Percentiles rank a stretch among this genome's conserved stretches.
Conservation (phyloP, 1,140 invertebrate genomes). For the Drosophila erecta region DNA sequence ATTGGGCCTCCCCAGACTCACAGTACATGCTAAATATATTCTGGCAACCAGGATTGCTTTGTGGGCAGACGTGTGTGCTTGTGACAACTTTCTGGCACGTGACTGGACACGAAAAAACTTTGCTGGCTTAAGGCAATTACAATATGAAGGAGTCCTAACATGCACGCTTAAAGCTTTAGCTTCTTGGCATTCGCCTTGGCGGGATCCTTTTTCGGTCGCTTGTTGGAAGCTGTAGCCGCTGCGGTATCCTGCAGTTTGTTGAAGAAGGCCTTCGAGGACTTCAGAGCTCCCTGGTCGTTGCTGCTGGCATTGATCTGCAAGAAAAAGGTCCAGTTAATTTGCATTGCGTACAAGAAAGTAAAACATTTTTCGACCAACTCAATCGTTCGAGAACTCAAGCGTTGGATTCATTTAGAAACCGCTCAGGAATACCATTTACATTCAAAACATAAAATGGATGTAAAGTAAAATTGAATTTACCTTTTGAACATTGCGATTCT, state of each 20-base stretch:
- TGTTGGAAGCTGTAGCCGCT: constrained; percentile 28
- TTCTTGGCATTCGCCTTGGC: constrained; percentile 66
- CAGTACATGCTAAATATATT: constrained; percentile 10
- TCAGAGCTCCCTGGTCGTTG: constrained; percentile 86
- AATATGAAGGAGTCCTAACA: constrained; percentile 40
- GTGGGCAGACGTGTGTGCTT: constrained; percentile 15
- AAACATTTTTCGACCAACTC: too few relatives aligned
- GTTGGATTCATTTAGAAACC: too few relatives aligned
- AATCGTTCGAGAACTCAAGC: too few relatives aligned
- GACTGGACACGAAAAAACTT: constrained; percentile 39
- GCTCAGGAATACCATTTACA: background rate
- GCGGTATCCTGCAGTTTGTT: constrained; percentile 91
- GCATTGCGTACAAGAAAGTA: too few relatives aligned
- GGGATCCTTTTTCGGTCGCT: constrained; percentile 60
- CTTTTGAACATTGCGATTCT: constrained; percentile 88
- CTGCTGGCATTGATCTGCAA: constrained; percentile 83
- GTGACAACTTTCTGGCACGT: constrained; percentile 55
- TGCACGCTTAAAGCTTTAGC: constrained; percentile 65
- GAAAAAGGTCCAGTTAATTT: background rate
- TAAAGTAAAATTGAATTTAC: constrained; percentile 56
- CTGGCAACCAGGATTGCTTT: constrained; percentile 14
- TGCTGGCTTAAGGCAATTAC: constrained; percentile 52
- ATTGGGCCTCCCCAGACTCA: constrained; percentile 26
- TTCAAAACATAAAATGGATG: background rate
- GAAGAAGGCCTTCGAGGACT: constrained; percentile 94